Evolutionary conservation across 2,888 invertebrate species (phyloP).

Genomic region (Vannuccia rotundouncinata): DNA sequence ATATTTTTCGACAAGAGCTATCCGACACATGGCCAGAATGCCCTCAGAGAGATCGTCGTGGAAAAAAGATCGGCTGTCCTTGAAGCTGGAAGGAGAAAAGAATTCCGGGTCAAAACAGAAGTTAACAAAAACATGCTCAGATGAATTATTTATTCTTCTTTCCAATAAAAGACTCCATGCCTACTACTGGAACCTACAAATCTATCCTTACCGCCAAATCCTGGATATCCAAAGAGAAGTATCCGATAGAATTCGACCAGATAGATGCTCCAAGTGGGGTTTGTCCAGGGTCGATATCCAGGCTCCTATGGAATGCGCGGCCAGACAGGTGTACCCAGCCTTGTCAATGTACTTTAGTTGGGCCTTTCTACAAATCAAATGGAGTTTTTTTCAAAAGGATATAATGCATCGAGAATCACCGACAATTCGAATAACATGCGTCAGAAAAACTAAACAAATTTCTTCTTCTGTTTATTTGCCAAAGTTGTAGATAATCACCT

Average conservation of each 20-base stretch:
- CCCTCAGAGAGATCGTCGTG: slow-evolving; percentile 71
- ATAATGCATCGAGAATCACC: too few species aligned
- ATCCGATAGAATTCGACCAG: slow-evolving; percentile 73
- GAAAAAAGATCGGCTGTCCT: slow-evolving; percentile 75
- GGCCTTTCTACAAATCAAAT: slow-evolving; percentile 39
- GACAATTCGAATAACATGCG: too few species aligned
- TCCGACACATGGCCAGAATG: slow-evolving; percentile 70
- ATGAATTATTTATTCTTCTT: too few species aligned
- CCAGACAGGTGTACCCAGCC: slow-evolving; percentile 61
- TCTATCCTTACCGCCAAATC: slow-evolving; percentile 64
- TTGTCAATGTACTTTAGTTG: slow-evolving; percentile 47
- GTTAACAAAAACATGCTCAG: too few species aligned
- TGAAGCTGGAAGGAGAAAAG: too few species aligned
- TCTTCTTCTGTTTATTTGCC: too few species aligned
- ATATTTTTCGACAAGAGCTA: slow-evolving; percentile 72
- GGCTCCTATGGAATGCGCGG: slow-evolving; percentile 80
- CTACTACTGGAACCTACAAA: too few species aligned
- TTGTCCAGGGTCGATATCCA: slow-evolving; percentile 76
- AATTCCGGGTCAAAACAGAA: too few species aligned
- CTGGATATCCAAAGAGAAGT: slow-evolving; percentile 79
- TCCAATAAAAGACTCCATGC: too few species aligned
- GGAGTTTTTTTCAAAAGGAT: too few species aligned
- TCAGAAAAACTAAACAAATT: too few species aligned
- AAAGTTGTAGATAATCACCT: too few species aligned
- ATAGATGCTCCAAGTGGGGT: slow-evolving; percentile 70